Percentiles rank a stretch among this genome's conserved stretches.
Evolutionary conservation across 2,797 vertebrate genomes (phyloP).

Genomic region (Philypnodon macrostomus): DNA sequence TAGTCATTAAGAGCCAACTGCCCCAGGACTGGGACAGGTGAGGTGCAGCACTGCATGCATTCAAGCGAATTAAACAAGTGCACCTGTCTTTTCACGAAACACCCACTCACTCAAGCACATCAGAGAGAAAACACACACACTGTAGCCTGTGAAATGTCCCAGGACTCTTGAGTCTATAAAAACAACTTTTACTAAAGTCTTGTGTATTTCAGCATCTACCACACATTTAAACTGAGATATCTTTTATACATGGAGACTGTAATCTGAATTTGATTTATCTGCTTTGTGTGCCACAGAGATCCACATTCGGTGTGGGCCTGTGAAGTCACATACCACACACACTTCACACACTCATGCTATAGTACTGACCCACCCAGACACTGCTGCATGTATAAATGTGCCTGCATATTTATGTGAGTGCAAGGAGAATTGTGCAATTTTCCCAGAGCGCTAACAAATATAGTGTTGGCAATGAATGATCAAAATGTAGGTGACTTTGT

Average conservation of each 20-base stretch:
- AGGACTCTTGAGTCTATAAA: conserved; percentile 3
- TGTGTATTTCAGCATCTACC: neutral
- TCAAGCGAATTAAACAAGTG: conserved; percentile 23
- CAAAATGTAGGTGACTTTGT: neutral
- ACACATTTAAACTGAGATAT: neutral
- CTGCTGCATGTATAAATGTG: conserved; percentile 1
- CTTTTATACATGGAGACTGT: neutral
- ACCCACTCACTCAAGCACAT: conserved; percentile 29
- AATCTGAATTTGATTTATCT: conserved; percentile 1
- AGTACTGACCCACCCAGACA: conserved; percentile 16
- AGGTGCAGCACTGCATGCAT: conserved; percentile 8
- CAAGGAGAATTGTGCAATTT: neutral
- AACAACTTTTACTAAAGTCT: neutral
- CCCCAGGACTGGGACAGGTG: conserved; percentile 32
- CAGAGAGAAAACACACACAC: conserved; percentile 2
- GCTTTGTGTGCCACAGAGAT: neutral
- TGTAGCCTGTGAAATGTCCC: conserved; percentile 1
- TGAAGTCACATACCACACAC: conserved; percentile 31
- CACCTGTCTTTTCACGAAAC: conserved; percentile 32
- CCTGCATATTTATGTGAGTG: conserved; percentile 1
- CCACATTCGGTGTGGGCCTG: conserved; percentile 9
- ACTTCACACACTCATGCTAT: conserved; percentile 29
- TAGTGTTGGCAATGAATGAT: neutral
- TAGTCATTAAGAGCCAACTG: conserved; percentile 1
- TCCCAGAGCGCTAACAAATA: neutral